A percentile compares a stretch with the other conserved stretches of the same genome.
These are phyloP conservation scores for Larimichthys polyactis DNA, from an alignment of 2,113 vertebrate species.

Conservation along the genomic window DNA sequence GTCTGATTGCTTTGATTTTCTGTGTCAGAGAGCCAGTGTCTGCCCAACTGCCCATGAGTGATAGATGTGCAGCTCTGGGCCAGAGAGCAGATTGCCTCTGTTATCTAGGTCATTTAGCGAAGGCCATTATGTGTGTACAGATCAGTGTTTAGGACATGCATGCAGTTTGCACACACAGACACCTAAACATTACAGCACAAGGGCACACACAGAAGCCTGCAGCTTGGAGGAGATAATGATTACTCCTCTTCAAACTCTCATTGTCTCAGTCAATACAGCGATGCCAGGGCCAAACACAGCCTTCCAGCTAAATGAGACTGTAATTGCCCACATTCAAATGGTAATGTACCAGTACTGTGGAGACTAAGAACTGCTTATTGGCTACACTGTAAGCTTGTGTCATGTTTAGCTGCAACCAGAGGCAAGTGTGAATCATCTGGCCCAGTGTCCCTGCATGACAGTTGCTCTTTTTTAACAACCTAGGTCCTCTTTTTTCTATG, in stretches of 20 bases:
- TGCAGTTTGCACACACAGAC: constrained; percentile 12
- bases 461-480: background rate
- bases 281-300: constrained; percentile 18
- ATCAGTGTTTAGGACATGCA: background rate
- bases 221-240: constrained; percentile 42
- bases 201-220: constrained; percentile 9
- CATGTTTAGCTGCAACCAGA: background rate
- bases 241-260: constrained; percentile 23
- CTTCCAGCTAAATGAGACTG: constrained; percentile 14
- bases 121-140: constrained; percentile 28
- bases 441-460: background rate
- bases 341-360: constrained; percentile 5
- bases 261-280: constrained; percentile 36
- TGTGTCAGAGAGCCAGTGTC: constrained; percentile 27
- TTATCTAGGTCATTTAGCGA: constrained; percentile 63
- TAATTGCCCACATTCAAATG: constrained; percentile 46
- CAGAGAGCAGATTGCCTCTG: constrained; percentile 49
- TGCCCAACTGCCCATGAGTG: constrained; percentile 38
- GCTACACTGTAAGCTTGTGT: background rate
- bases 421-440: background rate
- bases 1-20: constrained; percentile 24
- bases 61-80: constrained; percentile 17
- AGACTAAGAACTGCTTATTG: background rate
- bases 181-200: background rate
- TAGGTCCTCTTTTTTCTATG: background rate